Base-by-base conservation (phyloP, 2,113 vertebrate species). In the Delphinapterus leucas region DNA sequence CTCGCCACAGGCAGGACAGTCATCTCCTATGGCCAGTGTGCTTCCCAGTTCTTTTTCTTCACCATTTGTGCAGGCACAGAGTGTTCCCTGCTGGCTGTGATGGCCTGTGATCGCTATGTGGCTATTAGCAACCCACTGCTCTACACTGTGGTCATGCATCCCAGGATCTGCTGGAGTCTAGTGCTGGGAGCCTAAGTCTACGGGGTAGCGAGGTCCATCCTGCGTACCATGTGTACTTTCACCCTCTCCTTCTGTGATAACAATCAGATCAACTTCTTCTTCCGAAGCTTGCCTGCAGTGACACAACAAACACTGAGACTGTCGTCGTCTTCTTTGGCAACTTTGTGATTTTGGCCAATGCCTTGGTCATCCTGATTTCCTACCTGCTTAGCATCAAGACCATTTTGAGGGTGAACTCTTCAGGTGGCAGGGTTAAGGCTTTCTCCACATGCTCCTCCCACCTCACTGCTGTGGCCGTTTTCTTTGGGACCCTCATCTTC, bases 361-460 rank as follows among this genome's bases (percentile, higher is more conserved):
- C 95, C 0, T 68, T 93, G 14, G 5, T 96, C 93, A 95, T 98
- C 47, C 38, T 98, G 38, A 95, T 95, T 68, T 98, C 97, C 84
- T 98, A 98, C 47, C 11, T 97, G 49, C 71, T 97, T 55, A 96
- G 98, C 88, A 83, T 97, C 90, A 97, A 74, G 76, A 73, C 95
- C 18, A 61, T 98, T 49, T 26, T 97, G 23, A 93, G 9, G 28
- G 33, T 97, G 18, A 98, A 96, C n/a, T 95, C 97, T 41, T 53
- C 77, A 8, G 76, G 92, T 36, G 96, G 96, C n/a, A 96, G 95
- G 25, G 80, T 41, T 44, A 98, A 97, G 68, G 88, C 97, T 38
- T 97, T 98, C 36, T 98, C 91, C 79, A 98, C 95, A 0, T 98
- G 97, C 70, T 53, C 63, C 44, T 97, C 98, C 38, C 98, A 98